A percentile compares a stretch with the other conserved stretches of the same genome.
These are phyloP conservation scores for Muscicapa striata DNA, from an alignment of 2,797 vertebrate genomes.

Conservation along the genomic window DNA sequence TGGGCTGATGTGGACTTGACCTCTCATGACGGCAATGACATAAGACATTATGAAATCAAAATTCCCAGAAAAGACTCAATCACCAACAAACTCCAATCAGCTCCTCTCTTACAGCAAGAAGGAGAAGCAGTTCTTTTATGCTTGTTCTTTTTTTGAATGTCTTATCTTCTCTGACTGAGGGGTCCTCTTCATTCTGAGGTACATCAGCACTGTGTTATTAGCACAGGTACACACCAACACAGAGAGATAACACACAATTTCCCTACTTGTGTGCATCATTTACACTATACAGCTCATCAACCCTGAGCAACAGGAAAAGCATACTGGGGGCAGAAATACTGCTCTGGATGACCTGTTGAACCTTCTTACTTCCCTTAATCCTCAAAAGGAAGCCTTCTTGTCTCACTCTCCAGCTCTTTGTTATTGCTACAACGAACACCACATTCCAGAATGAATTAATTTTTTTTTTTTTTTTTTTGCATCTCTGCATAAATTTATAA, in stretches of 20 bases:
- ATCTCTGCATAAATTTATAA: not conserved
- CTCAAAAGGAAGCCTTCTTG: not conserved
- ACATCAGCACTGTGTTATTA: not conserved
- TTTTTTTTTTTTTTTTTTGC: not conserved
- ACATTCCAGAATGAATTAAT: not conserved
- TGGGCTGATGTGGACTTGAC: not conserved
- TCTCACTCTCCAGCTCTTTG: not conserved
- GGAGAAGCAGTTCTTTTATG: not conserved
- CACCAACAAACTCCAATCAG: not conserved
- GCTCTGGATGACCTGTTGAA: not conserved
- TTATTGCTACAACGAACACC: not conserved
- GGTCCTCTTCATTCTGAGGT: not conserved
- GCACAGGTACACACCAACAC: accelerated
- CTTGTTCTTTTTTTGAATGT: not conserved
- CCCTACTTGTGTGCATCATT: accelerated
- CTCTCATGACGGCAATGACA: not conserved
- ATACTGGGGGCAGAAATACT: not conserved
- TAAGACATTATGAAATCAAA: not conserved
- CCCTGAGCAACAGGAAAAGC: not conserved
- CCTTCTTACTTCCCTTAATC: not conserved
- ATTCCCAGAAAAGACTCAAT: not conserved
- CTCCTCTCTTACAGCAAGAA: not conserved
- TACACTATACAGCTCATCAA: not conserved
- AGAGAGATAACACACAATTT: not conserved
- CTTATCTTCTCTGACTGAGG: not conserved